These are phyloP conservation scores for Galemys pyrenaicus DNA, from an alignment of 2,113 vertebrate species.

Conservation along the genomic window DNA sequence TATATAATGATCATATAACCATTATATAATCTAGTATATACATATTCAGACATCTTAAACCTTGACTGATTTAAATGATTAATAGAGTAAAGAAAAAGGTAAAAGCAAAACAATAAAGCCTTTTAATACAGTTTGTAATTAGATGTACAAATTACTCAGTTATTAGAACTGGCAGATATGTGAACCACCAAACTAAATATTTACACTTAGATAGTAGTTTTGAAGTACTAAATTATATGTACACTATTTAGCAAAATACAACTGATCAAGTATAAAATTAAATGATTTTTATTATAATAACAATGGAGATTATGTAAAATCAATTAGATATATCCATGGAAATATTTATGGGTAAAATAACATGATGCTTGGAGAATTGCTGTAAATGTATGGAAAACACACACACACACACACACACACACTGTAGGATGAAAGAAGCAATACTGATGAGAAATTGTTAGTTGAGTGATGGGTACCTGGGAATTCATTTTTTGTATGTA, in stretches of 20 bases:
- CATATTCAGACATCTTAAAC: neutral
- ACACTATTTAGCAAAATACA: neutral
- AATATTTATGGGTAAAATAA: conserved; percentile 7
- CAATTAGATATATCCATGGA: neutral
- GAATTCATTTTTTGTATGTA: neutral
- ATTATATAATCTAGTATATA: neutral
- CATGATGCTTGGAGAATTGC: neutral
- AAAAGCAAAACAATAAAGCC: neutral
- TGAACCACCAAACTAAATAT: neutral
- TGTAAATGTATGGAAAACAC: neutral
- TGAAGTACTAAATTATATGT: neutral
- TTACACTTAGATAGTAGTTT: neutral
- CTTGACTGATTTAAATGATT: neutral
- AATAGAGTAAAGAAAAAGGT: neutral
- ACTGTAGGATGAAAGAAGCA: neutral
- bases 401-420: neutral
- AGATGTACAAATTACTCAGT: neutral
- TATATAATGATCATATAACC: too few species aligned
- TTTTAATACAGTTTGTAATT: neutral
- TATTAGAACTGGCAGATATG: conserved; percentile 3
- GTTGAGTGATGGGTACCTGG: neutral
- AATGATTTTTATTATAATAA: neutral
- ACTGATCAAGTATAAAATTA: neutral
- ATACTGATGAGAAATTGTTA: neutral
- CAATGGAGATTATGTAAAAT: neutral